These are phyloP conservation scores for Mungos mungo DNA, from an alignment of 2,113 vertebrate species.

Conservation along the genomic window DNA sequence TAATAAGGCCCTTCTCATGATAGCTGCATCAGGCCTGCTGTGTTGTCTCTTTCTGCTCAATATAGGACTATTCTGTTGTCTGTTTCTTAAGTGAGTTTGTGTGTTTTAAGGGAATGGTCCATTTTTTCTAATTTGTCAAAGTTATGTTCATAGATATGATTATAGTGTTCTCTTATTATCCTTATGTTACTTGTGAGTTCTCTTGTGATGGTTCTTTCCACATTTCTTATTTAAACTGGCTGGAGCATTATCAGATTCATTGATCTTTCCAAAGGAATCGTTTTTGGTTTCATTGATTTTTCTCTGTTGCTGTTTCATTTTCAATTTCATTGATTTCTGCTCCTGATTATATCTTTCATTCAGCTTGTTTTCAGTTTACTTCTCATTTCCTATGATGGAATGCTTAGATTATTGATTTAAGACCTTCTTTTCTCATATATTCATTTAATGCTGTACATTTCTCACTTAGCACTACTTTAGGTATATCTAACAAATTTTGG, in stretches of 20 bases:
- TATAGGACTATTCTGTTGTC: background rate
- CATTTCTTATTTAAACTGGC: background rate
- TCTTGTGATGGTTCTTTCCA: background rate
- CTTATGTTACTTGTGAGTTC: background rate
- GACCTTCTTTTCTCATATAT: background rate
- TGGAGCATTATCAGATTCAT: background rate
- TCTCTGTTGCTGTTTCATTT: background rate
- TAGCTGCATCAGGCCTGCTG: background rate
- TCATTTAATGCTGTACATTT: background rate
- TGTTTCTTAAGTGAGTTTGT: background rate
- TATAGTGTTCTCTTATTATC: background rate
- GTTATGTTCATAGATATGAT: background rate
- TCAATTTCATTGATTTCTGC: background rate
- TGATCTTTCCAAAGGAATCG: background rate
- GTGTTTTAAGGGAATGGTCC: background rate
- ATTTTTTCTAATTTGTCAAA: background rate
- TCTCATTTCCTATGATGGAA: background rate
- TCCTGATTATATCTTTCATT: background rate
- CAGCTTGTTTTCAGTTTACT: background rate
- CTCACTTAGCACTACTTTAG: background rate
- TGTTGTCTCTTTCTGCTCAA: background rate
- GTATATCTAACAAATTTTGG: background rate
- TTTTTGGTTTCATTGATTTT: slow-evolving; percentile 16
- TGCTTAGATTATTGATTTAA: background rate
- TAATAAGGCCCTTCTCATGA: background rate